Base-by-base conservation (phyloP, 2,113 vertebrate species). In the Plotosus lineatus region DNA sequence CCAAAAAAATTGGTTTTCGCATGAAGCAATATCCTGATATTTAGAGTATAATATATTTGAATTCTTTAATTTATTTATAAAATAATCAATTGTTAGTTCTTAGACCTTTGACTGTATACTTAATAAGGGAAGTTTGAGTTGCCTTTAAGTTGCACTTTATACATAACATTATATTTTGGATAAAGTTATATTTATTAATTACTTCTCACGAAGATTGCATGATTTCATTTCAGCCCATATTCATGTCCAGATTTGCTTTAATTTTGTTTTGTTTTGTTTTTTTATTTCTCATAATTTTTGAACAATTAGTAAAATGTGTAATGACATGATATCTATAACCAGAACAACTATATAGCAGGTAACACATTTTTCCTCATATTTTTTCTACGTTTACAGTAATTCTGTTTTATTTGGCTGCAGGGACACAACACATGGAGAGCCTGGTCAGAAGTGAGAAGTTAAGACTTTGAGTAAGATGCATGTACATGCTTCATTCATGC, bases 381-480 rank as follows among this genome's bases (percentile, higher is more conserved):
- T n/a, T n/a, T n/a, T n/a, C n/a, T n/a, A n/a, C 1, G 38, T n/a
- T 61, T 83, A 56, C n/a, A 44, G 44, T 51, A 6, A 75, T 44
- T 81, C 65, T 28, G 53, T 65, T 65, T 60, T 53, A 65, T 26
- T 8, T 6, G 40, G 15, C 31, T 65, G 38, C 26, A 74, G 68
- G 14, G 15, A 61, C 50, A 15, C 3, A 80, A 50, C 2, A 56
- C 11, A 36, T 48, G 53, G n/a, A 60, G 78, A 33, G 58, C 28
- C 55, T 26, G 69, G 65, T 31, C 36, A 79, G 66, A 80, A 1
- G 26, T 50, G 14, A 73, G 38, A 80, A 17, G 51, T 10, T 60
- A n/a, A n/a, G n/a, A n/a, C n/a, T 72, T 58, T 73, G 17, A 71
- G 36, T 31, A 48, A 73, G 15, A 46, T 68, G 42, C 36, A 68